Conservation (phyloP, 2,888 invertebrate species). For the Heliconius charithonia region DNA sequence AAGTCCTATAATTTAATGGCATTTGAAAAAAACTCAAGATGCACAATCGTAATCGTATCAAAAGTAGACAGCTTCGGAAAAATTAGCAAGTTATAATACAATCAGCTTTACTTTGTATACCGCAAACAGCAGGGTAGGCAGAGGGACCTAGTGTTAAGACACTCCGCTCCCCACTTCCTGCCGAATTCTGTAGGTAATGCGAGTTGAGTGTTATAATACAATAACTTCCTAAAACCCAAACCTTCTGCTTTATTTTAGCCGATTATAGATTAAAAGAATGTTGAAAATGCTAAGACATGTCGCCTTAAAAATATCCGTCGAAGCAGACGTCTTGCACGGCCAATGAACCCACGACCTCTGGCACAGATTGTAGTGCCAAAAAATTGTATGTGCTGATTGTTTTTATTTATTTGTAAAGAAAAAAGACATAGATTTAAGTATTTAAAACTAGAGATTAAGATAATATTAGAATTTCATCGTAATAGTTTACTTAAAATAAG, state of each 20-base stretch:
- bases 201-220: neutral
- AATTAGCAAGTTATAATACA: neutral
- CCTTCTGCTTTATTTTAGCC: neutral
- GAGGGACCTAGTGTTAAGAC: too few species aligned
- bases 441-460: too few species aligned
- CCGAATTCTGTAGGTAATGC: too few species aligned
- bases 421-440: too few species aligned
- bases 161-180: too few species aligned
- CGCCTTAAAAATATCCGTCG: neutral
- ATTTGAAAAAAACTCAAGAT: neutral
- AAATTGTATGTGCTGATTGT: neutral
- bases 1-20: neutral
- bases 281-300: neutral
- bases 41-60: too few species aligned
- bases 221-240: too few species aligned
- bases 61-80: too few species aligned
- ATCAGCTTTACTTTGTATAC: too few species aligned
- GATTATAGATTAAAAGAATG: neutral
- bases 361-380: slow-evolving; percentile 10
- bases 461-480: neutral
- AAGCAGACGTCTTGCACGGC: neutral
- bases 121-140: too few species aligned
- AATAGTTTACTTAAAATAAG: slow-evolving; percentile 7
- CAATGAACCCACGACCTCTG: slow-evolving; percentile 23
- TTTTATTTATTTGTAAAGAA: neutral